Conservation (phyloP, 2,888 invertebrate species). For the Pherbina coryleti region DNA sequence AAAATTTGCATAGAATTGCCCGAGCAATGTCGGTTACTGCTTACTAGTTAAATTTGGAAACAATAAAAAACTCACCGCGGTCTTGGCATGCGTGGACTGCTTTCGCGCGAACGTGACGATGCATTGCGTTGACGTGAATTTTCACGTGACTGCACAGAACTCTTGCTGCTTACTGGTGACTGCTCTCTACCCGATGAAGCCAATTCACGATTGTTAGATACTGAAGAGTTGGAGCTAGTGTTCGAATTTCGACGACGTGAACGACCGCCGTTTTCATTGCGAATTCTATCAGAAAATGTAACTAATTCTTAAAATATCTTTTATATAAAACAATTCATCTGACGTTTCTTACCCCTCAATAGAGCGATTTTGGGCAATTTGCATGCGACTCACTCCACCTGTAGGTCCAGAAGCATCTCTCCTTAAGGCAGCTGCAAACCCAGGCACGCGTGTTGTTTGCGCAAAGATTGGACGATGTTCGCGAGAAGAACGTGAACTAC, state of each 20-base stretch:
- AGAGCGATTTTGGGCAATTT: constrained; percentile 66
- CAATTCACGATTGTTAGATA: constrained; percentile 48
- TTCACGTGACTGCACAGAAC: constrained; percentile 63
- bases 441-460: constrained; percentile 70
- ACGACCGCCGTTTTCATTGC: constrained; percentile 60
- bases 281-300: constrained; percentile 52
- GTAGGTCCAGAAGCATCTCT: constrained; percentile 66
- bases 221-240: constrained; percentile 69
- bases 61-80: constrained; percentile 70
- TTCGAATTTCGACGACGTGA: constrained; percentile 70
- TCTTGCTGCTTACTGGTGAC: constrained; percentile 70
- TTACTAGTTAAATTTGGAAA: not conserved
- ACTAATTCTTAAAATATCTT: not conserved
- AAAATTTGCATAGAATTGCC: no score
- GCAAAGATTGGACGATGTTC: constrained; percentile 73
- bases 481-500: constrained; percentile 57
- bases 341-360: constrained; percentile 62
- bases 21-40: no score
- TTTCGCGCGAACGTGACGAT: constrained; percentile 74
- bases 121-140: constrained; percentile 60
- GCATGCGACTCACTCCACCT: constrained; percentile 66
- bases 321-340: not conserved
- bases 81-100: constrained; percentile 79
- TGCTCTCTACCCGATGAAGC: constrained; percentile 56
- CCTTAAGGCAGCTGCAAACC: constrained; percentile 74